Base-by-base conservation (phyloP, 2,113 vertebrate genomes). In the Nothoprocta pentlandii region DNA sequence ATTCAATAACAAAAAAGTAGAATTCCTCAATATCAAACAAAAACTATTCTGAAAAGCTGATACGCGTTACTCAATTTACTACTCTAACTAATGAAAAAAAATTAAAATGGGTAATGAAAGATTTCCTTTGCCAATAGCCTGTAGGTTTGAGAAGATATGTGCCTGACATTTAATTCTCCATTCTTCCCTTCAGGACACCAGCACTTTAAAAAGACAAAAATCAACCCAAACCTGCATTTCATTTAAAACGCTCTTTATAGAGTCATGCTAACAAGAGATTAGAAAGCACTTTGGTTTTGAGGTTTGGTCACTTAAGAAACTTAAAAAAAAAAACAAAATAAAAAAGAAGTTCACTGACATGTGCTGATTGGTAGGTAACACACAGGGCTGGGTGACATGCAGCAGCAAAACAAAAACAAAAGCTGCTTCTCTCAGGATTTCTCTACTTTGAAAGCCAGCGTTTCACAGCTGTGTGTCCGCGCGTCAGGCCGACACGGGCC, bases 101-200 rank as follows among this genome's bases (percentile, higher is more conserved):
- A 47, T 15, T 12, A 49, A 71, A 51, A 0, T 0, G 0, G 1
- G 0, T 13, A 2, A 8, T 5, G 10, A 77, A 86, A 87, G 58
- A 46, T n/a, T 12, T 47, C 53, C 46, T 54, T n/a, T 64, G 11
- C 23, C 61, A 81, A 28, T 30, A 17, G 74, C 20, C 4, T 6
- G 8, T 26, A 44, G 2, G 15, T 14, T 12, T 25, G 32, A 23
- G 36, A 75, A 92, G 59, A 4, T 8, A 63, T 14, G 23, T 11
- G 42, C 12, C 42, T 34, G 7, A 67, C 5, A 12, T 20, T 79
- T 56, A 85, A 70, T 19, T 49, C 36, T 47, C 26, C 36, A 26
- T 42, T 77, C 34, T 26, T 82, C 76, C 46, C 74, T 66, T 74
- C 46, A 62, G 11, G 73, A 49, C 10, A 36, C 30, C 32, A 68